phyloP scores from a whole-genome alignment of 2,113 vertebrate species.

The Natator depressus region DNA sequence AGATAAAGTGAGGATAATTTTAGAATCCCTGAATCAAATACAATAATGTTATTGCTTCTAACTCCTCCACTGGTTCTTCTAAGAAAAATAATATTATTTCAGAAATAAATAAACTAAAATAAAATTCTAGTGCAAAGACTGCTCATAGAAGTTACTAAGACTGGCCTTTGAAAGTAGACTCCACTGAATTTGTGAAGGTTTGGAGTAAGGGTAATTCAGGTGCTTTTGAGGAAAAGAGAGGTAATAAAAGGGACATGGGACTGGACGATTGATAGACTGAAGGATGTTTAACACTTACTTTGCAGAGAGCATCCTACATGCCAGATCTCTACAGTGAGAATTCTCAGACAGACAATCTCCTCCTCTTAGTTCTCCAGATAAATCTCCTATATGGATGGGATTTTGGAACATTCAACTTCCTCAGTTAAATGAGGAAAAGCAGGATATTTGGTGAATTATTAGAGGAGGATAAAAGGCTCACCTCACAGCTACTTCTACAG shows the following conservation, averaged over 20 bases:
- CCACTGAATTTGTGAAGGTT: not conserved
- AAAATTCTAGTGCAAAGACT: not conserved
- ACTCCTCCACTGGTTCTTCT: not conserved
- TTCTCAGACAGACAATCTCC: not conserved
- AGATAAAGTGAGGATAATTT: not conserved
- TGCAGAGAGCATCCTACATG: not conserved
- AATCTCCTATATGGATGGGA: slow-evolving; percentile 9
- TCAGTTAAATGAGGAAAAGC: not conserved
- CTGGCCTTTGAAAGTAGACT: not conserved
- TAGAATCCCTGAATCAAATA: not conserved
- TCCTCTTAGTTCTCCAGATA: not conserved
- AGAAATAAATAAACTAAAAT: not conserved
- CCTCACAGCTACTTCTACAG: not conserved
- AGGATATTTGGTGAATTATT: not conserved
- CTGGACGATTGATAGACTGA: fast-evolving
- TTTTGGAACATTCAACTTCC: not conserved
- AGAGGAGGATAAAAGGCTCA: not conserved
- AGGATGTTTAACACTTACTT: not conserved
- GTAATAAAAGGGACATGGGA: not conserved
- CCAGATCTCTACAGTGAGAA: not conserved
- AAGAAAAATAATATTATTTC: not conserved
- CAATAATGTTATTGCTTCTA: not conserved
- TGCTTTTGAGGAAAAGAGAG: not conserved
- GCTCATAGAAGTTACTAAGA: not conserved
- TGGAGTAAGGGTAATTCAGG: not conserved